Conservation (phyloP, 1,140 invertebrate species). For the Leptinotarsa lineolata region DNA sequence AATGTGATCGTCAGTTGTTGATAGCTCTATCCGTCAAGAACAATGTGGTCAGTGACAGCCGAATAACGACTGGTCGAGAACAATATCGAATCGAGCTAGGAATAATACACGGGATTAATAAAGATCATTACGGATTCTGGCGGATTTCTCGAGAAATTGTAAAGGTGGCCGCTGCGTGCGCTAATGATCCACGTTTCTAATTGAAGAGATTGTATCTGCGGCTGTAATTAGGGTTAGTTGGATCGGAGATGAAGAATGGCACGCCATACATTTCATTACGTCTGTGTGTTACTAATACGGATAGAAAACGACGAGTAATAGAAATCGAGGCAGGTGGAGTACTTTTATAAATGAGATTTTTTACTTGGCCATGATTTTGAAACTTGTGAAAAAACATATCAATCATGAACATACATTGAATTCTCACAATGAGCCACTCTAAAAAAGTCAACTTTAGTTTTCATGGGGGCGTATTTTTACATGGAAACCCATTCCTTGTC, state of each 20-base stretch:
- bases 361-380: no score
- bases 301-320: background rate
- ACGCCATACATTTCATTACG: background rate
- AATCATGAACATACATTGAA: no score
- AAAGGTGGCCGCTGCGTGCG: slow-evolving; percentile 17
- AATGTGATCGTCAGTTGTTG: slow-evolving; percentile 51
- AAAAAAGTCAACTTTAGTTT: no score
- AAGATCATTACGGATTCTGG: slow-evolving; percentile 42
- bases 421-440: no score
- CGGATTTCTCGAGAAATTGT: slow-evolving; percentile 24
- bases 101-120: slow-evolving; percentile 50
- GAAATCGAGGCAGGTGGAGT: slow-evolving; percentile 3
- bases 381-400: no score
- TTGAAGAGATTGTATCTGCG: slow-evolving; percentile 20
- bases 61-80: slow-evolving; percentile 41
- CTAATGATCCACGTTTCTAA: slow-evolving; percentile 31
- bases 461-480: no score
- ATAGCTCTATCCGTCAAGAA: slow-evolving; percentile 53
- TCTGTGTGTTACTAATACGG: background rate
- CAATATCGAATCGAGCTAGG: slow-evolving; percentile 42
- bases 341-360: no score
- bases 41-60: slow-evolving; percentile 44
- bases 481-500: no score
- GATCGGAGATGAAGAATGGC: slow-evolving; percentile 1
- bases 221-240: slow-evolving; percentile 16